Conservation (phyloP, 1,140 invertebrate species). For the Copidosoma floridanum region DNA sequence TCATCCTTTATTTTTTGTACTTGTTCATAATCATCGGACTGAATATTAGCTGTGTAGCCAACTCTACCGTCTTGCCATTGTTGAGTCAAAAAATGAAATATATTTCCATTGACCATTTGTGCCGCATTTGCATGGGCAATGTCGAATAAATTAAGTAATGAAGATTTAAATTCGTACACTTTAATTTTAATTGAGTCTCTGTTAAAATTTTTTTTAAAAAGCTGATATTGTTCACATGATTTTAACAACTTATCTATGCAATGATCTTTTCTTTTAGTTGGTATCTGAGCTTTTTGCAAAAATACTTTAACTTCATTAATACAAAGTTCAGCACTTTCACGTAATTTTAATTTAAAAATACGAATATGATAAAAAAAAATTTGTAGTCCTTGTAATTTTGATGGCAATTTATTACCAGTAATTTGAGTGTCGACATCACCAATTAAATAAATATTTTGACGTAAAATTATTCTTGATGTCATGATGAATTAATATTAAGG, state of each 20-base stretch:
- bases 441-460: constrained; percentile 29
- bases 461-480: neutral
- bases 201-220: constrained; percentile 24
- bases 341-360: constrained; percentile 23
- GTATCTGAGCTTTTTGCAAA: constrained; percentile 28
- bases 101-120: constrained; percentile 17
- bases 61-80: constrained; percentile 22
- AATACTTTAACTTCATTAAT: constrained; percentile 27
- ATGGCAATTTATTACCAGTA: constrained; percentile 30
- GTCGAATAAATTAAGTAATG: neutral
- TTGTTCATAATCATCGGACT: constrained; percentile 10
- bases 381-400: constrained; percentile 28
- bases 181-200: constrained; percentile 8
- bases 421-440: constrained; percentile 28
- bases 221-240: constrained; percentile 24
- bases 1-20: constrained; percentile 7
- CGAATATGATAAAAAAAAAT: constrained; percentile 30
- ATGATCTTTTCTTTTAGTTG: constrained; percentile 20
- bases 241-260: constrained; percentile 25
- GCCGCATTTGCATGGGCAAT: neutral
- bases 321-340: constrained; percentile 21
- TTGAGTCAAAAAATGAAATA: constrained; percentile 9
- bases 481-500: neutral
- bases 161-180: constrained; percentile 7
- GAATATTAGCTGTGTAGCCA: too few species aligned